Evolutionary conservation across 2,113 vertebrate genomes (phyloP), one percentile per base, ranked within the genome.

Genomic region (Ptyas mucosa): DNA sequence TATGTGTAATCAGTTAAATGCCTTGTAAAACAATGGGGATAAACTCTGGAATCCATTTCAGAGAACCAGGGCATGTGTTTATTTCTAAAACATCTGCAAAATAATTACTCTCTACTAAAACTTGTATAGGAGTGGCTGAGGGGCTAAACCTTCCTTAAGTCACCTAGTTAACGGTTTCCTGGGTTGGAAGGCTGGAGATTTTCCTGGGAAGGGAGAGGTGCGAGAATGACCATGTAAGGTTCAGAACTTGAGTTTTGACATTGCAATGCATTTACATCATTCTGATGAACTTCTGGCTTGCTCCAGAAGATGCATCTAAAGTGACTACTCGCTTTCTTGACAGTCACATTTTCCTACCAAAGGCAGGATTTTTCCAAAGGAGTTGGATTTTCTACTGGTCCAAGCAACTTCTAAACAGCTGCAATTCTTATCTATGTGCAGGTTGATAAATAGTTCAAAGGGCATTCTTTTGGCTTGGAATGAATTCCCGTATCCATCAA

Each of bases 1-100:
- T 87, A 91, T 87, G 51, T 0, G 52, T 51, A n/a, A 92, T 91
- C 92, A 89, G 89, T 92, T 93, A 92, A 94, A 87, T 55, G 23
- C 43, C 61, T 91, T 93, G 90, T 89, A 86, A 91, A 89, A 61
- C 49, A 89, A 92, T 51, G 15, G 14, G 57, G 51, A 39, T 49
- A 26, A 91, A 91, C 90, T 91, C 85, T 89, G 93, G 9, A 46
- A 94, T 49, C 3, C 39, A 85, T 94, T 89, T 88, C 53, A 61
- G 15, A 93, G 81, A 95, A 93, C 54, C 23, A 15, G 21, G 89
- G 0, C 8, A 46, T 89, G 21, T 43, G 23, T 8, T 21, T 51
- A 52, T 52, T 96, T 95, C 58, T 87, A 49, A 46, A 89, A 23
- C n/a, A 86, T 53, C 39, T 53, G 14, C 69, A 91, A 26, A 69